Base-by-base conservation (phyloP, 2,797 vertebrate species). In the Odontamblyopus rebecca region DNA sequence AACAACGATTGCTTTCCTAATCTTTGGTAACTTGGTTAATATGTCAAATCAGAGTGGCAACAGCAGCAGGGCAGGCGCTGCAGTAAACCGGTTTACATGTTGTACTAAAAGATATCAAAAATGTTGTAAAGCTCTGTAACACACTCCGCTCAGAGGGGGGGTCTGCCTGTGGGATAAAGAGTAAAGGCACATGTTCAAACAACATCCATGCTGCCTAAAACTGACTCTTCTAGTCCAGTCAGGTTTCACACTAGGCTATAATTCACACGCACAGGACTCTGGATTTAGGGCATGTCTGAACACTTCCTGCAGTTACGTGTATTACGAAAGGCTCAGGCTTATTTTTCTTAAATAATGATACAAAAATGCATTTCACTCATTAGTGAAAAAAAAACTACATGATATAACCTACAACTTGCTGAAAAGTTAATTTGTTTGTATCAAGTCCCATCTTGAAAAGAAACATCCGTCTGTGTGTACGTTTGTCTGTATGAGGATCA, bases 1-100 rank as follows among this genome's bases (percentile, higher is more conserved):
- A 87, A 91, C 90, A 92, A 91, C 88, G 88, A 93, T 89, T 91
- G 86, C 87, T 90, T 89, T 82, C 72, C 79, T 93, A 91, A 92
- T 92, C 90, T 93, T 92, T 88, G 75, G 74, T 80, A 86, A 89
- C 88, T 89, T 78, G 8, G 70, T 87, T 92, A 91, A 93, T 92
- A 89, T 84, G 85, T 86, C 82, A 92, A 88, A 92, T 88, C 85
- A 83, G 74, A 73, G 71, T 54, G 79, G 72, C 65, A 50, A 68
- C 72, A 73, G 81, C 85, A 83, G 85, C 84, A 86, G 82, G 26
- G 56, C 56, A 57, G 56, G 81, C 61, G 75, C 44, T 56, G 60
- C 75, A 80, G 77, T 92, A 92, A 90, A 83, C 87, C 79, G 75
- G 60, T 69, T 89, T 92, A 91, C 82, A 92, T 90, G 85, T 87